Evolutionary conservation across 2,113 vertebrate species (phyloP).

Genomic region (Tinamus guttatus): DNA sequence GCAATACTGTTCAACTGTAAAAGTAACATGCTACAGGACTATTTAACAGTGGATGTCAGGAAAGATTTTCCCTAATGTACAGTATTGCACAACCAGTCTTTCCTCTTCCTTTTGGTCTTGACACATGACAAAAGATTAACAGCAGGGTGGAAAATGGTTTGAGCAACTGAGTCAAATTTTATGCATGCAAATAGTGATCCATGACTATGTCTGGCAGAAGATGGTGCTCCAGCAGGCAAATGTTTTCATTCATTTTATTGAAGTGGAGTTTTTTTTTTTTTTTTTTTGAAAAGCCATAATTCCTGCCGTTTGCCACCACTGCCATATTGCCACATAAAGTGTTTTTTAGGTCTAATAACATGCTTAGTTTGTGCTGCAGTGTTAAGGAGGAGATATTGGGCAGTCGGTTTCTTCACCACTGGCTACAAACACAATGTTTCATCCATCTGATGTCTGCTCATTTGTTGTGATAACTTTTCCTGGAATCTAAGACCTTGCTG

Average conservation of each 20-base stretch:
- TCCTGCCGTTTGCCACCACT: neutral
- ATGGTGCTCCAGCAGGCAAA: neutral
- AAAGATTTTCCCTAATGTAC: neutral
- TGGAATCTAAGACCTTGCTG: rapidly evolving
- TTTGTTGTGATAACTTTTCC: neutral
- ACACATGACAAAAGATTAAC: neutral
- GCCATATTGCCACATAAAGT: neutral
- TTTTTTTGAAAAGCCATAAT: neutral
- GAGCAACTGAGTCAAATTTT: neutral
- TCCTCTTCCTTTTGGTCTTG: neutral
- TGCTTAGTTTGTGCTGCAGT: rapidly evolving
- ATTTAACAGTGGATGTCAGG: neutral
- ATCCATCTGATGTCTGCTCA: neutral
- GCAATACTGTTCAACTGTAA: neutral
- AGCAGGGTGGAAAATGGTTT: neutral
- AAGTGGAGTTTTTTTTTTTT: neutral
- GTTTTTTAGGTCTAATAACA: neutral
- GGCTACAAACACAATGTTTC: neutral
- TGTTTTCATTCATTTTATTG: neutral
- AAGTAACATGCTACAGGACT: neutral
- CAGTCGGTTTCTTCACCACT: neutral
- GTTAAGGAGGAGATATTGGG: neutral
- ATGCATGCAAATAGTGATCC: neutral
- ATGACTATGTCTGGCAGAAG: neutral
- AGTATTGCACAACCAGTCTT: neutral